Conservation (phyloP, 2,888 invertebrate species). For the Tuberolachnus salignus region DNA sequence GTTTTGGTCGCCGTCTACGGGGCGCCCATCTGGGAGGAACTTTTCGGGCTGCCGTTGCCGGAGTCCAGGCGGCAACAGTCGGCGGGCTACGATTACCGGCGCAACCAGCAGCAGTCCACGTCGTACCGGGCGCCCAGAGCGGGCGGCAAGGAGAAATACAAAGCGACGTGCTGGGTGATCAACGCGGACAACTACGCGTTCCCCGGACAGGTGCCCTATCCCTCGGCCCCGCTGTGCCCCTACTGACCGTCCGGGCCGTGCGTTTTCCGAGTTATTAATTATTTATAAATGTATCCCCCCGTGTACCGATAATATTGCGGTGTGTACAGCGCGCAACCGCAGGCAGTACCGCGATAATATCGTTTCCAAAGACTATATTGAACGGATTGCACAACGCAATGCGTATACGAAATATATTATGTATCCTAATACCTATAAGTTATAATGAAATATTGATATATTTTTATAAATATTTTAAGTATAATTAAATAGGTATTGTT, state of each 20-base stretch:
- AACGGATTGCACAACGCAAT: neutral
- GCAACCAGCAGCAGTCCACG: neutral
- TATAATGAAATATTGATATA: too few species aligned
- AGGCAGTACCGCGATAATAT: neutral
- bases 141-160: conserved; percentile 65
- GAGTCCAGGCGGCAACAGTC: neutral
- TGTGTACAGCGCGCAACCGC: too few species aligned
- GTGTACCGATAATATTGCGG: neutral
- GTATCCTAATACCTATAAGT: too few species aligned
- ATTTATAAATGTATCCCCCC: neutral
- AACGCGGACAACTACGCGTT: conserved; percentile 69
- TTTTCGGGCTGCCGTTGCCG: conserved; percentile 28
- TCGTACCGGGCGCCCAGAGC: conserved; percentile 2
- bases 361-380: conserved; percentile 17
- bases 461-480: too few species aligned
- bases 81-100: neutral
- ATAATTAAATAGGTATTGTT: neutral
- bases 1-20: conserved; percentile 40
- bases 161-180: conserved; percentile 74
- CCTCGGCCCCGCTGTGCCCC: conserved; percentile 71
- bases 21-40: conserved; percentile 49
- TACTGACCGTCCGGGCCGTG: conserved; percentile 62
- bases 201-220: conserved; percentile 66
- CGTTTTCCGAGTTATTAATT: neutral
- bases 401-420: too few species aligned